phyloP scores from a whole-genome alignment of 64 coral and sea anemone species.

The Cladopsammia gracilis region DNA sequence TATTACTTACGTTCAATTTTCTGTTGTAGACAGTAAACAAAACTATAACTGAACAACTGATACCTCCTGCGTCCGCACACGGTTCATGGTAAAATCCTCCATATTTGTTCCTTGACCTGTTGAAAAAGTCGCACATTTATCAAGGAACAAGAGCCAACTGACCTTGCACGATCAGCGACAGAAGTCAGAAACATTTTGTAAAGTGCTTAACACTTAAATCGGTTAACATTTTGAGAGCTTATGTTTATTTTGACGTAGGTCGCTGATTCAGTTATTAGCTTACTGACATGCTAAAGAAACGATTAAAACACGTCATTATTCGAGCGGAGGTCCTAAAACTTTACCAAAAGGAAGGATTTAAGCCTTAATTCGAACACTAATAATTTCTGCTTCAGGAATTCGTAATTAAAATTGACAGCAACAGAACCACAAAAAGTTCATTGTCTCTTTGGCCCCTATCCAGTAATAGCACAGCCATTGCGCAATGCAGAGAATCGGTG shows the following conservation, averaged over 20 bases:
- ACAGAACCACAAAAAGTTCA: slow-evolving; percentile 1
- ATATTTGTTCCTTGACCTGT: too few species aligned
- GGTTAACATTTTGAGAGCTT: neutral
- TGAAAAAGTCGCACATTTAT: too few species aligned
- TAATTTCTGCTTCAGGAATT: slow-evolving; percentile 49
- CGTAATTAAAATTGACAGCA: slow-evolving; percentile 11
- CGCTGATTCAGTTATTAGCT: neutral
- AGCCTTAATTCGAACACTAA: neutral
- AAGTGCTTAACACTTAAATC: neutral
- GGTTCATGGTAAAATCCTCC: too few species aligned
- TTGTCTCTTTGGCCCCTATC: slow-evolving; percentile 26
- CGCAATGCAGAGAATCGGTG: neutral
- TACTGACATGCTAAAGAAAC: neutral
- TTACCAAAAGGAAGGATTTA: slow-evolving; percentile 19
- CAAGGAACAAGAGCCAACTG: too few species aligned
- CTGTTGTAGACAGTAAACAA: too few species aligned
- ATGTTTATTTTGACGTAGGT: too few species aligned
- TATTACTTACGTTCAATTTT: too few species aligned
- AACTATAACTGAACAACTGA: too few species aligned
- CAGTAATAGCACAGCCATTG: neutral
- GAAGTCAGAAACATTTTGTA: neutral
- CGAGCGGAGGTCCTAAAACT: neutral
- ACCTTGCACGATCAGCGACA: too few species aligned
- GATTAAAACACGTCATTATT: neutral
- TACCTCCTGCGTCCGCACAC: too few species aligned